A percentile compares a stretch with the other conserved stretches of the same genome.
phyloP scores from a whole-genome alignment of 2,113 vertebrate genomes.

The Tor tambroides region DNA sequence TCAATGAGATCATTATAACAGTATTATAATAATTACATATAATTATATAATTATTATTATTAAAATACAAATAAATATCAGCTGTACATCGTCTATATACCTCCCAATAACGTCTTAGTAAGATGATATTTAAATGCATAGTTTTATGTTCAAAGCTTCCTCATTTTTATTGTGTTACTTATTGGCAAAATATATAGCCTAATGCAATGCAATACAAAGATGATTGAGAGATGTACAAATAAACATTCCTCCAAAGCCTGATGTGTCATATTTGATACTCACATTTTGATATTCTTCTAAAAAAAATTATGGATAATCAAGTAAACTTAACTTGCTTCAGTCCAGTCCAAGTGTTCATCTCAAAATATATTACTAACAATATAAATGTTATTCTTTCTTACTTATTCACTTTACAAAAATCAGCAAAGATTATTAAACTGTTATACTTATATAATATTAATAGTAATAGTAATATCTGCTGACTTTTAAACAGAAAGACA shows the following conservation, averaged over 20 bases:
- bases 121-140: background rate
- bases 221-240: background rate
- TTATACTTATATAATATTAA: too few relatives aligned
- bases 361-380: background rate
- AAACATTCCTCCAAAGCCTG: background rate
- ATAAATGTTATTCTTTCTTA: background rate
- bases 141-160: background rate
- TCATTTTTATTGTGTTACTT: background rate
- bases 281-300: background rate
- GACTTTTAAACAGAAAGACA: background rate
- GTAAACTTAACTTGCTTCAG: background rate
- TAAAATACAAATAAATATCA: too few relatives aligned
- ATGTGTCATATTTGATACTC: background rate
- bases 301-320: background rate
- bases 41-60: too few relatives aligned
- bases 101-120: too few relatives aligned
- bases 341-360: background rate
- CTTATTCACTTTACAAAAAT: background rate
- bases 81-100: too few relatives aligned
- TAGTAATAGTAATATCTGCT: background rate
- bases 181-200: background rate
- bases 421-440: too few relatives aligned
- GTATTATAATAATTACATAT: background rate
- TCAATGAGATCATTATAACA: too few relatives aligned
- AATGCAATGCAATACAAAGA: background rate